Conservation (phyloP, 1,140 invertebrate species). For the Drosophila sp. region DNA sequence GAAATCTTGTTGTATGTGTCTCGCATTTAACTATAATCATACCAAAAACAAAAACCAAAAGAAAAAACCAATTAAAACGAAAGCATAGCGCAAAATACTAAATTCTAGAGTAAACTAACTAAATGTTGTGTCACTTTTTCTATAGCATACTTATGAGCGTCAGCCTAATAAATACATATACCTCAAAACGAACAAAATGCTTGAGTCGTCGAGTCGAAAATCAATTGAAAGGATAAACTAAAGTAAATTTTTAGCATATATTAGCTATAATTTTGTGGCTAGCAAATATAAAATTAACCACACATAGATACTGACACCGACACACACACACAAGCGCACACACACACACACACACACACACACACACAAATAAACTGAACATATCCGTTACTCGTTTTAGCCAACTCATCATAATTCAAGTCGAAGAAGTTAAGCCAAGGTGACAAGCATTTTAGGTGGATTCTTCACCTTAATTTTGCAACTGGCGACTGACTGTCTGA, state of each 20-base stretch:
- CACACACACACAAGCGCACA: constrained; percentile 15
- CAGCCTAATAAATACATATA: constrained; percentile 49
- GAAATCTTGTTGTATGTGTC: constrained; percentile 75
- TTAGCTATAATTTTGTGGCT: constrained; percentile 58
- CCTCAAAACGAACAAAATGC: constrained; percentile 53
- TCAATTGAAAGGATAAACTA: constrained; percentile 32
- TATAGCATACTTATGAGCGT: constrained; percentile 61
- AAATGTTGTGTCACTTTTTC: constrained; percentile 75
- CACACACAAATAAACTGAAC: constrained; percentile 29
- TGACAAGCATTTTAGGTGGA: constrained; percentile 51
- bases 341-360: background rate
- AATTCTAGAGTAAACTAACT: constrained; percentile 57
- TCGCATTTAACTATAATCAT: constrained; percentile 61
- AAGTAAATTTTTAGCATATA: constrained; percentile 65
- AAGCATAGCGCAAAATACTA: constrained; percentile 17
- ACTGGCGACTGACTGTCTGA: constrained; percentile 41
- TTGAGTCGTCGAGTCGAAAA: constrained; percentile 50
- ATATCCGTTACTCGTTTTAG: constrained; percentile 42
- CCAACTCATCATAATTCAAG: constrained; percentile 70
- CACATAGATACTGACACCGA: constrained; percentile 32
- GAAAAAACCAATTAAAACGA: constrained; percentile 22
- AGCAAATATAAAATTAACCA: constrained; percentile 39
- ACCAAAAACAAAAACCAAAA: constrained; percentile 21
- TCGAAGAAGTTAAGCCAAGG: constrained; percentile 43
- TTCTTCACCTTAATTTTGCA: constrained; percentile 32